These are phyloP conservation scores for Timema podura DNA, from an alignment of 2,888 invertebrate genomes.

Conservation along the genomic window DNA sequence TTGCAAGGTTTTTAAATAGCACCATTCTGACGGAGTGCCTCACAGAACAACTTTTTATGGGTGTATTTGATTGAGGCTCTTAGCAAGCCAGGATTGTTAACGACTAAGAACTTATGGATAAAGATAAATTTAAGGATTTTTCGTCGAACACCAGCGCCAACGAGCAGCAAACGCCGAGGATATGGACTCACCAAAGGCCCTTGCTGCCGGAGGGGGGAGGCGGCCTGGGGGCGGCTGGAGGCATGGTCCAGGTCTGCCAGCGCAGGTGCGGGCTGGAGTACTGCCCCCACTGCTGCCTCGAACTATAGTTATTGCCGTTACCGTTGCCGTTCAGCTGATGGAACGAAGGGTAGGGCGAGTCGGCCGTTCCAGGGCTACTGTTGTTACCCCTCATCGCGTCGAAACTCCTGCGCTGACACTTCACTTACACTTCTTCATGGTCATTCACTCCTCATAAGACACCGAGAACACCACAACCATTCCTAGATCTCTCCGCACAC, in stretches of 20 bases:
- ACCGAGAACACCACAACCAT: too few relatives aligned
- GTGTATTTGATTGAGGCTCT: too few relatives aligned
- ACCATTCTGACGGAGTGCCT: too few relatives aligned
- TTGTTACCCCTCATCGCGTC: constrained; percentile 3
- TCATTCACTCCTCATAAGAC: too few relatives aligned
- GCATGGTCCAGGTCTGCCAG: constrained; percentile 52
- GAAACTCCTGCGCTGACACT: not conserved
- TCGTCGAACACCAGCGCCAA: too few relatives aligned
- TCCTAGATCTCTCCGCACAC: too few relatives aligned
- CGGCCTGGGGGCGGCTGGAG: constrained; percentile 50
- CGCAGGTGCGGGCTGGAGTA: constrained; percentile 41
- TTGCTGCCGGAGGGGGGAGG: constrained; percentile 30
- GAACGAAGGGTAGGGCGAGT: not conserved
- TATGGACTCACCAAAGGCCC: constrained; percentile 26
- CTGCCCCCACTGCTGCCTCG: constrained; percentile 29
- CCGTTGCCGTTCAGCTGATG: not conserved
- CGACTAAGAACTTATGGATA: too few relatives aligned
- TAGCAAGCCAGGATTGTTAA: too few relatives aligned
- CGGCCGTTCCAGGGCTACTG: not conserved
- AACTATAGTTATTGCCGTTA: constrained; percentile 18
- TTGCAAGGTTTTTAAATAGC: too few relatives aligned
- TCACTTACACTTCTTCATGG: not conserved
- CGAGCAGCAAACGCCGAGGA: too few relatives aligned
- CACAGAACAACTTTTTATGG: too few relatives aligned
- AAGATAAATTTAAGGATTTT: too few relatives aligned